These are phyloP conservation scores for Acromyrmex charruanus DNA, from an alignment of 1,140 invertebrate genomes.

Conservation along the genomic window DNA sequence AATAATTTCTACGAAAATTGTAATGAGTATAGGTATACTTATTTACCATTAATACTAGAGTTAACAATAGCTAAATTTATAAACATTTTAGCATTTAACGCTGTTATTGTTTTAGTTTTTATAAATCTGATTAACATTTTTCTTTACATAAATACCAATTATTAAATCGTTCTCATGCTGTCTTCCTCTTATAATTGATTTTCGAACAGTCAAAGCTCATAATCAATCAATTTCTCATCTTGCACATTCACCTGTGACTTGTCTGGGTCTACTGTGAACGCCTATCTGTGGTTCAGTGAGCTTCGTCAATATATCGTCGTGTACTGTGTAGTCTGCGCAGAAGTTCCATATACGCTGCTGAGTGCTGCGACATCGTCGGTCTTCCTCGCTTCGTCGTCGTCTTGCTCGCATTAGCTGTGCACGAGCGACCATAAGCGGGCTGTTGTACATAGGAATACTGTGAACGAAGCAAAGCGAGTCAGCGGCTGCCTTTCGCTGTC, in stretches of 20 bases:
- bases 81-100: neutral
- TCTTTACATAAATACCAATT: neutral
- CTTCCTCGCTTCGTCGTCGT: neutral
- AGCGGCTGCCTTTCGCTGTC: conserved; percentile 35
- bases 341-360: conserved; percentile 10
- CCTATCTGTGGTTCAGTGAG: conserved; percentile 2
- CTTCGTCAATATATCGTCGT: conserved; percentile 14
- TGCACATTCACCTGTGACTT: neutral
- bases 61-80: neutral
- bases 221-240: conserved; percentile 21
- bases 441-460: neutral
- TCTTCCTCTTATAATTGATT: neutral
- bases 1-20: neutral
- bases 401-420: conserved; percentile 43
- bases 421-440: conserved; percentile 10
- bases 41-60: no score
- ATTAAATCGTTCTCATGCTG: neutral
- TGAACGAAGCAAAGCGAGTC: neutral
- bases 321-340: neutral
- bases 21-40: neutral
- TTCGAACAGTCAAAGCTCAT: neutral
- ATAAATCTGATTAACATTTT: neutral
- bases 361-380: conserved; percentile 11
- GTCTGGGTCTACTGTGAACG: neutral
- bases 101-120: neutral